Percentiles rank a stretch among this genome's conserved stretches.
Conservation (phyloP, 2,797 vertebrate genomes). For the Poecile montanus region DNA sequence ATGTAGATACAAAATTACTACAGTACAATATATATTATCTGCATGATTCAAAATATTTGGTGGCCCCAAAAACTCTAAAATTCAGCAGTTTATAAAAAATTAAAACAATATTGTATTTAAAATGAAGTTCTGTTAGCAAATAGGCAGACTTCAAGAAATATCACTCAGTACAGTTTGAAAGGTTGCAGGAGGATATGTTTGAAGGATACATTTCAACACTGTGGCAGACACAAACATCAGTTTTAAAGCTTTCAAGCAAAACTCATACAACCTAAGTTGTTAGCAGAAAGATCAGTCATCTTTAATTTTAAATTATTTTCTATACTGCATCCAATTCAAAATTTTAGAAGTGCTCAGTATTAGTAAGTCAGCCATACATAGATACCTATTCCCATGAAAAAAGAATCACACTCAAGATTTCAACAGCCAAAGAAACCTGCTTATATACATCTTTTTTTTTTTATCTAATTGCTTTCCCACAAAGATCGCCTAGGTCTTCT, state of each 20-base stretch:
- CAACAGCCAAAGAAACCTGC: conserved; percentile 42
- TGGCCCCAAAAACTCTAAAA: conserved; percentile 84
- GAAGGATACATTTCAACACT: conserved; percentile 83
- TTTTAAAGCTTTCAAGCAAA: conserved; percentile 83
- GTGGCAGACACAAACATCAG: conserved; percentile 81
- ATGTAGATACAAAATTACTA: conserved; percentile 99
- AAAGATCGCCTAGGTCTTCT: conserved; percentile 31
- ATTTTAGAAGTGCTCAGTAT: conserved; percentile 22
- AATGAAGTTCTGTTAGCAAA: conserved; percentile 88
- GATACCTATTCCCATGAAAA: conserved; percentile 52
- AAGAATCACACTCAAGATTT: neutral
- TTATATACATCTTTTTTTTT: conserved; percentile 20
- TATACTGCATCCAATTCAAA: conserved; percentile 70
- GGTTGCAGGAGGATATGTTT: conserved; percentile 81
- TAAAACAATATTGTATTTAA: conserved; percentile 83
- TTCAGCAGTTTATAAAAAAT: conserved; percentile 93
- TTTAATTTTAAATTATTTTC: conserved; percentile 66
- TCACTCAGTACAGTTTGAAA: conserved; percentile 80
- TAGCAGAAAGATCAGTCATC: conserved; percentile 80
- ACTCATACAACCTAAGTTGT: conserved; percentile 81
- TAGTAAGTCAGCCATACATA: conserved; percentile 12
- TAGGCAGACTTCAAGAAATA: conserved; percentile 74
- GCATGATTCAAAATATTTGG: conserved; percentile 99
- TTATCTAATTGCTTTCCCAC: conserved; percentile 21
- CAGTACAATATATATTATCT: conserved; percentile 99